A percentile compares a stretch with the other conserved stretches of the same genome.
Conservation (phyloP, 2,888 invertebrate genomes). For the Himalopsyche tibetana region DNA sequence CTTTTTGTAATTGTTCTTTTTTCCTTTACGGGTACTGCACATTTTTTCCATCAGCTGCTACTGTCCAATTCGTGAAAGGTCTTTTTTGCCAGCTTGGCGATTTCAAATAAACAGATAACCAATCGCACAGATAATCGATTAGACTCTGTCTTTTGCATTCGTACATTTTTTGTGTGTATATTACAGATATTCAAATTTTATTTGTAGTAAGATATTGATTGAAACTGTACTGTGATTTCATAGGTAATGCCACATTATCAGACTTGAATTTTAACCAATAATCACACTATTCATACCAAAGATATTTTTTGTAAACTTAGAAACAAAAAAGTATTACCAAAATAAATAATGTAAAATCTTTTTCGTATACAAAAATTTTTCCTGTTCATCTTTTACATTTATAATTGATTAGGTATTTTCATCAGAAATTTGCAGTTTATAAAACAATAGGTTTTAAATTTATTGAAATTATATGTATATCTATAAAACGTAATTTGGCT, state of each 20-base stretch:
- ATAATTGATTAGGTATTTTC: too few relatives aligned
- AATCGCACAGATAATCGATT: constrained; percentile 17
- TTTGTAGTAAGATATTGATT: background rate
- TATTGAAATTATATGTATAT: too few relatives aligned
- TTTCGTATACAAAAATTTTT: too few relatives aligned
- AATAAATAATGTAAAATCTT: too few relatives aligned
- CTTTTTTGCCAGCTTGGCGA: constrained; percentile 10
- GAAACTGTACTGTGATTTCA: constrained; percentile 1
- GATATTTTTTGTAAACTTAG: too few relatives aligned
- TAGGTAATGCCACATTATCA: background rate
- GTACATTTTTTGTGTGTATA: background rate
- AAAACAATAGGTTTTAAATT: too few relatives aligned
- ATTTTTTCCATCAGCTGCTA: constrained; percentile 12
- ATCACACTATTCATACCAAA: too few relatives aligned
- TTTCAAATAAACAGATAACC: constrained; percentile 30
- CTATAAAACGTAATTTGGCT: too few relatives aligned
- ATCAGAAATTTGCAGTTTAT: too few relatives aligned
- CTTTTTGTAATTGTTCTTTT: constrained; percentile 26
- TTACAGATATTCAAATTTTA: constrained; percentile 31
- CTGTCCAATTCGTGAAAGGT: constrained; percentile 34
- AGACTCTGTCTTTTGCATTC: background rate
- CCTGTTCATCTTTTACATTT: too few relatives aligned
- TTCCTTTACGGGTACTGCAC: constrained; percentile 18
- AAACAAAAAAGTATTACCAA: too few relatives aligned
- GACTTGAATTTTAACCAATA: background rate